Evolutionary conservation across 1,140 invertebrate genomes (phyloP).

Genomic region (Harpegnathos saltator): DNA sequence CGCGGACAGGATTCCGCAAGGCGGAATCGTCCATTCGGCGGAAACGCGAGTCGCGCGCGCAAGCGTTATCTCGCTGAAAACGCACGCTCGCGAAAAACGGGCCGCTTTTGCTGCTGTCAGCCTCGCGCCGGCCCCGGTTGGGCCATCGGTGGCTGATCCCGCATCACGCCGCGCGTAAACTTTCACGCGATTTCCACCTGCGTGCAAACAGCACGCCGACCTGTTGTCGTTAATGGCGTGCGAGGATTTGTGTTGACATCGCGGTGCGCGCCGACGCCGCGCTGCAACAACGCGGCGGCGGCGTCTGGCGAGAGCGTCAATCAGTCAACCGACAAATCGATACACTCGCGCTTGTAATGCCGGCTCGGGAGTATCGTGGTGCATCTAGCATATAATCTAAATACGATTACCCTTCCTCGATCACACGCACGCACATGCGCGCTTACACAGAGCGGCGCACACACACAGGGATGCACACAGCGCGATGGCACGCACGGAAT

Average conservation of each 20-base stretch:
- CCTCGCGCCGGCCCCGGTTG: not conserved
- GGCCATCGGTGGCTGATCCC: no score
- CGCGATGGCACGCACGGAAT: no score
- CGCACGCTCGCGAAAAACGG: not conserved
- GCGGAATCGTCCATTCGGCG: no score
- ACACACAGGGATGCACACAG: no score
- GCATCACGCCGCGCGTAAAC: constrained; percentile 26
- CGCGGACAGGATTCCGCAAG: no score
- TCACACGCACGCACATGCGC: not conserved
- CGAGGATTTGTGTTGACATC: constrained; percentile 58
- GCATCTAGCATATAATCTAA: constrained; percentile 26
- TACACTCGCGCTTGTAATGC: constrained; percentile 16
- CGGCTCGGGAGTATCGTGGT: not conserved
- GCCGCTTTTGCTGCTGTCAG: not conserved
- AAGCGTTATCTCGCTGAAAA: not conserved
- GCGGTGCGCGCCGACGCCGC: constrained; percentile 10
- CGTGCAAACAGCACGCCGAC: constrained; percentile 57
- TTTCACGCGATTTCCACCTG: constrained; percentile 39
- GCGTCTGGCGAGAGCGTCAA: constrained; percentile 55
- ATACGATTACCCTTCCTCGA: constrained; percentile 21
- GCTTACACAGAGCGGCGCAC: not conserved
- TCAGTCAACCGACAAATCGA: constrained; percentile 61
- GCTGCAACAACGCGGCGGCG: constrained; percentile 30
- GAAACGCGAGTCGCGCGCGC: no score
- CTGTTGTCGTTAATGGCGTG: constrained; percentile 58